Percentiles rank a stretch among this genome's conserved stretches.
Evolutionary conservation across 2,113 vertebrate species (phyloP).

Genomic region (Rhodinocichla rosea): DNA sequence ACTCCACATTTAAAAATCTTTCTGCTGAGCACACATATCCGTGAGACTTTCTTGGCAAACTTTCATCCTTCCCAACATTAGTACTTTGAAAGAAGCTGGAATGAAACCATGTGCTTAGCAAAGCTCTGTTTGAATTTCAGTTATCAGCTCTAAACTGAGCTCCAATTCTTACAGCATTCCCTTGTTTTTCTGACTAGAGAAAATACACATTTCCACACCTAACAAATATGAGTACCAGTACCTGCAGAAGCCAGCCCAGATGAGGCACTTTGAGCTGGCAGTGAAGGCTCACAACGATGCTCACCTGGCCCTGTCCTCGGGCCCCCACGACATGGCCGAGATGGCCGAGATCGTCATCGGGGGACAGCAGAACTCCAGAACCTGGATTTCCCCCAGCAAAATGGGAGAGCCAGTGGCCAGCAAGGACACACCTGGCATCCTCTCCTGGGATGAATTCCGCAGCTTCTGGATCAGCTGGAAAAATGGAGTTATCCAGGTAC

Average conservation of each 20-base stretch:
- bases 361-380: conserved; percentile 85
- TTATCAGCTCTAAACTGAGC: neutral
- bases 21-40: too few relatives aligned
- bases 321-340: conserved; percentile 84
- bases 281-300: conserved; percentile 91
- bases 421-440: conserved; percentile 77
- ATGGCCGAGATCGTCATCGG: conserved; percentile 89
- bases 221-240: conserved; percentile 96
- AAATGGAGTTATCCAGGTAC: conserved; percentile 81
- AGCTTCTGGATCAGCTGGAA: conserved; percentile 93
- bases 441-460: conserved; percentile 94
- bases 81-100: neutral
- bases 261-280: conserved; percentile 82
- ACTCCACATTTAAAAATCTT: too few relatives aligned
- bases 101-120: neutral
- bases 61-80: too few relatives aligned
- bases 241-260: conserved; percentile 83
- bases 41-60: too few relatives aligned
- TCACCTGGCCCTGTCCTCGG: conserved; percentile 84
- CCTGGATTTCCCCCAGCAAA: conserved; percentile 87
- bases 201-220: conserved; percentile 93
- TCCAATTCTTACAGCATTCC: neutral
- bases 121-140: neutral
- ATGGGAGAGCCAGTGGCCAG: conserved; percentile 85
- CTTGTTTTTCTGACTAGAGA: conserved; percentile 77